Conservation (phyloP, 2,888 invertebrate genomes). For the Melitaea athalia region DNA sequence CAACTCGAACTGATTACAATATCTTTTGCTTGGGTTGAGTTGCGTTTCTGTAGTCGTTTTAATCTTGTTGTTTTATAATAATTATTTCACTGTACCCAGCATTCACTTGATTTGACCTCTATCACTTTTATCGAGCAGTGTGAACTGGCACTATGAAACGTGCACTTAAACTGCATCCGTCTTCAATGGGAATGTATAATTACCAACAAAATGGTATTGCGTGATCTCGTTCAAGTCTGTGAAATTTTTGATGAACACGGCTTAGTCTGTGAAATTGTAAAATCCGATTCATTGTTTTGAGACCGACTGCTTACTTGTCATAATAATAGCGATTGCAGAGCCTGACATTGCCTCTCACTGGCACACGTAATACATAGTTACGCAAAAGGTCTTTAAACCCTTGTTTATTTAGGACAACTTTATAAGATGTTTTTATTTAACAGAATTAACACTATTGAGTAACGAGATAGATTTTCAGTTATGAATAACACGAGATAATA, state of each 20-base stretch:
- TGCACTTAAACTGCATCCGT: conserved; percentile 8
- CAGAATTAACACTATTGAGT: conserved; percentile 61
- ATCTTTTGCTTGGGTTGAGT: conserved; percentile 16
- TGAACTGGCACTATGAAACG: conserved; percentile 11
- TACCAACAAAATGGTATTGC: conserved; percentile 20
- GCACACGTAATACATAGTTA: conserved; percentile 70
- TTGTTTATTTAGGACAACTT: conserved; percentile 77
- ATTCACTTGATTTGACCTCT: not conserved
- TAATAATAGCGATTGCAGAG: conserved; percentile 61
- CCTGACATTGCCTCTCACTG: conserved; percentile 81
- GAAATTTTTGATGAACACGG: conserved; percentile 28
- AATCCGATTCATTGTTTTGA: conserved; percentile 48
- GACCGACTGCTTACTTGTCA: conserved; percentile 57
- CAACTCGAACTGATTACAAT: conserved; percentile 33
- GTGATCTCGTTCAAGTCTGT: conserved; percentile 17
- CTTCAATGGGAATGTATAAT: conserved; percentile 15
- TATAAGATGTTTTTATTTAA: conserved; percentile 75
- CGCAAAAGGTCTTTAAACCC: conserved; percentile 81
- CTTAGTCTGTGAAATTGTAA: conserved; percentile 31
- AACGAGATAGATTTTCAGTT: conserved; percentile 42
- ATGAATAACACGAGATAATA: conserved; percentile 46
- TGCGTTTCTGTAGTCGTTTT: conserved; percentile 14
- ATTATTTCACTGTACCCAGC: not conserved
- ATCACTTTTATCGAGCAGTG: not conserved
- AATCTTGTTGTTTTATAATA: not conserved